A percentile compares a stretch with the other conserved stretches of the same genome.
Evolutionary conservation across 2,113 vertebrate species (phyloP).

Genomic region (Pitta sordida): DNA sequence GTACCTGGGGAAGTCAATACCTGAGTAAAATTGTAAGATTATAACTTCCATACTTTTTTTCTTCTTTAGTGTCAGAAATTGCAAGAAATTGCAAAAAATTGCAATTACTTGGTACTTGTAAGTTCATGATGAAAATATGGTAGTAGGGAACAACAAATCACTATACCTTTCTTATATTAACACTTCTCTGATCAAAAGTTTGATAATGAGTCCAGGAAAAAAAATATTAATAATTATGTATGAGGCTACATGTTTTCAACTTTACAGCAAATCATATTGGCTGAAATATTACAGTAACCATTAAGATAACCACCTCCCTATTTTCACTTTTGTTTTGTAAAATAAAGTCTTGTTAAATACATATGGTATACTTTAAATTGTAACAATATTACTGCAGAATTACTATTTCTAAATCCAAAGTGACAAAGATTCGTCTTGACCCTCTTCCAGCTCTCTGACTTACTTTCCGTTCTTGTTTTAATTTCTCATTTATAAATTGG

Average conservation of each 20-base stretch:
- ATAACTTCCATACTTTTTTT: background rate
- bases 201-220: background rate
- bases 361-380: background rate
- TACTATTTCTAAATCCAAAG: background rate
- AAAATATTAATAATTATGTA: background rate
- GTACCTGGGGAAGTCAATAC: background rate
- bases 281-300: background rate
- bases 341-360: background rate
- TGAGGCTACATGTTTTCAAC: background rate
- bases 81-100: background rate
- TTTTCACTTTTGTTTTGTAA: conserved; percentile 28
- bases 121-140: background rate
- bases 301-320: background rate
- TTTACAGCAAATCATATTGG: conserved; percentile 17
- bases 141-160: background rate
- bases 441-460: background rate
- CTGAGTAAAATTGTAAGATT: background rate
- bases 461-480: background rate
- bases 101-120: background rate
- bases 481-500: background rate
- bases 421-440: background rate
- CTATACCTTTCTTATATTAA: conserved; percentile 13
- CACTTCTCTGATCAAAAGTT: background rate
- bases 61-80: background rate
- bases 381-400: background rate